Conservation (phyloP, 2,113 vertebrate species). For the Gavia stellata region DNA sequence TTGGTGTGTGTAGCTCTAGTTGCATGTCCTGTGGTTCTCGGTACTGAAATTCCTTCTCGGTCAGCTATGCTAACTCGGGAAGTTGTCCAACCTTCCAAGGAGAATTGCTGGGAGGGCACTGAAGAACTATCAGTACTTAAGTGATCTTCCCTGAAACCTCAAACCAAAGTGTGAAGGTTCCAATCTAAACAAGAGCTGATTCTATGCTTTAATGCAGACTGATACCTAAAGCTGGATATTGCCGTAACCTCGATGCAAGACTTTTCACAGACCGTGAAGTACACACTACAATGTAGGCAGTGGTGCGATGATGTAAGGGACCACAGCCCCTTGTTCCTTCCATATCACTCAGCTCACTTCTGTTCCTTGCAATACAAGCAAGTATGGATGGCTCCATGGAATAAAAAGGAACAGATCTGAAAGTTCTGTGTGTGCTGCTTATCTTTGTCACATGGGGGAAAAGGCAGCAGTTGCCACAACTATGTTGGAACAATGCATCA, state of each 20-base stretch:
- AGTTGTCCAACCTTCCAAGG: neutral
- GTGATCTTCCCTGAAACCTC: neutral
- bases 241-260: neutral
- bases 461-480: neutral
- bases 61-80: neutral
- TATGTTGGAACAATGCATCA: neutral
- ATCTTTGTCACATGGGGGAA: neutral
- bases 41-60: neutral
- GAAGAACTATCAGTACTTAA: neutral
- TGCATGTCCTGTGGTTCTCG: neutral
- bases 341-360: neutral
- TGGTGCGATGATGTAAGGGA: neutral
- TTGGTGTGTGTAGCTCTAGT: neutral
- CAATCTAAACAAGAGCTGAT: neutral
- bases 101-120: neutral
- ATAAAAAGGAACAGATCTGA: neutral
- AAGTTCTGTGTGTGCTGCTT: neutral
- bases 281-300: accelerated
- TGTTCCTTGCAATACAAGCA: neutral
- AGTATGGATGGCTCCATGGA: neutral
- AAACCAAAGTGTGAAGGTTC: neutral
- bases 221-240: neutral
- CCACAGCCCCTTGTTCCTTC: neutral
- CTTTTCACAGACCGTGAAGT: neutral
- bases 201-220: neutral